Conservation (phyloP, 2,113 vertebrate genomes). For the Crypturellus undulatus region DNA sequence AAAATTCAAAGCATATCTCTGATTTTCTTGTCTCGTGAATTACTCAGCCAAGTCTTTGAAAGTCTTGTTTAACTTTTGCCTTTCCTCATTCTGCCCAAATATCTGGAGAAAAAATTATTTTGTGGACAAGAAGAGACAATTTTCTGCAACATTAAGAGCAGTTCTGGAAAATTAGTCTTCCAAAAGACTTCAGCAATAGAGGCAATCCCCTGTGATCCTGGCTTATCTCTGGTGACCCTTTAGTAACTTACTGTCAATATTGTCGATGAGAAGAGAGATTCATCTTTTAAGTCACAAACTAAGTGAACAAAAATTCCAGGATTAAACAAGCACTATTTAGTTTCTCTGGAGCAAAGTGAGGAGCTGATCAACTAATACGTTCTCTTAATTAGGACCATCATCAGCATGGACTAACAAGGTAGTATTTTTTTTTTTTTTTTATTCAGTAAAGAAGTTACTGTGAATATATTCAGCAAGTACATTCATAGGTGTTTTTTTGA, state of each 20-base stretch:
- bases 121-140: background rate
- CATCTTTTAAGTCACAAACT: background rate
- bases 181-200: background rate
- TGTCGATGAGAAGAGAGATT: background rate
- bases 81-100: background rate
- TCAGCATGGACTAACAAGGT: background rate
- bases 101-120: background rate
- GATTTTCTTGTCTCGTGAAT: background rate
- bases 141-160: background rate
- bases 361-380: background rate
- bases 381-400: background rate
- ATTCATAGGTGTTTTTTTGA: background rate
- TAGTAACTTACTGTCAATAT: background rate
- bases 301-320: background rate
- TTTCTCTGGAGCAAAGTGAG: background rate
- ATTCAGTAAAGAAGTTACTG: background rate
- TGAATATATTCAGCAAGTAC: background rate
- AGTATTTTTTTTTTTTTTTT: background rate
- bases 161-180: background rate
- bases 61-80: background rate
- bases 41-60: background rate
- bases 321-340: background rate
- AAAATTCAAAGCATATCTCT: background rate
- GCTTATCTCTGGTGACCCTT: background rate
- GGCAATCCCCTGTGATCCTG: background rate